A percentile compares a stretch with the other conserved stretches of the same genome.
Conservation (phyloP, 2,888 invertebrate species). For the Cantharis rufa region DNA sequence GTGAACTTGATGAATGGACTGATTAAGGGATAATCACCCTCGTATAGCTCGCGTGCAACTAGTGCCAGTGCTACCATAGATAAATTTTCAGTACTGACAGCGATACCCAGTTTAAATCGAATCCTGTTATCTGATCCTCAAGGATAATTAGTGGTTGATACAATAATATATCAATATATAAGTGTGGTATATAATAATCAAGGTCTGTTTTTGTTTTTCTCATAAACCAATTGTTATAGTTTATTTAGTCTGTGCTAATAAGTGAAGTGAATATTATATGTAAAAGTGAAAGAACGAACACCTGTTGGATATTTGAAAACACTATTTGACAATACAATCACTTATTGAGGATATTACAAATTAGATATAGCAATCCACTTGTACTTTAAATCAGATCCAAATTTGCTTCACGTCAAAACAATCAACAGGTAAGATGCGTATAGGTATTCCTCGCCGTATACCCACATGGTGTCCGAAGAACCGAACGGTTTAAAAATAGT, state of each 20-base stretch:
- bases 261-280: conserved; percentile 18
- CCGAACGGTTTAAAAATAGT: background rate
- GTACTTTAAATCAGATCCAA: background rate
- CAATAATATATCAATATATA: conserved; percentile 15
- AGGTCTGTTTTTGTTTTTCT: conserved; percentile 10
- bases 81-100: conserved; percentile 15
- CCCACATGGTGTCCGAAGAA: background rate
- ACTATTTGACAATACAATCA: conserved; percentile 12
- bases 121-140: conserved; percentile 33
- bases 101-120: conserved; percentile 25
- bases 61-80: conserved; percentile 22
- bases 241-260: conserved; percentile 14
- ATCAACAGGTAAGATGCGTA: conserved; percentile 37
- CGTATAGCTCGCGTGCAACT: conserved; percentile 25
- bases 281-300: conserved; percentile 5
- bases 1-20: conserved; percentile 36
- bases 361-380: background rate
- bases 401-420: conserved; percentile 8
- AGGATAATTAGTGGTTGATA: conserved; percentile 37
- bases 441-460: background rate
- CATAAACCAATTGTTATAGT: background rate
- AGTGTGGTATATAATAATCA: conserved; percentile 18
- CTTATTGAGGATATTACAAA: background rate
- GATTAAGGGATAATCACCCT: conserved; percentile 30
- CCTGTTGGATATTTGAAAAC: conserved; percentile 23